A percentile compares a stretch with the other conserved stretches of the same genome.
These are phyloP conservation scores for Apis cerana DNA, from an alignment of 1,140 invertebrate genomes.

Conservation along the genomic window DNA sequence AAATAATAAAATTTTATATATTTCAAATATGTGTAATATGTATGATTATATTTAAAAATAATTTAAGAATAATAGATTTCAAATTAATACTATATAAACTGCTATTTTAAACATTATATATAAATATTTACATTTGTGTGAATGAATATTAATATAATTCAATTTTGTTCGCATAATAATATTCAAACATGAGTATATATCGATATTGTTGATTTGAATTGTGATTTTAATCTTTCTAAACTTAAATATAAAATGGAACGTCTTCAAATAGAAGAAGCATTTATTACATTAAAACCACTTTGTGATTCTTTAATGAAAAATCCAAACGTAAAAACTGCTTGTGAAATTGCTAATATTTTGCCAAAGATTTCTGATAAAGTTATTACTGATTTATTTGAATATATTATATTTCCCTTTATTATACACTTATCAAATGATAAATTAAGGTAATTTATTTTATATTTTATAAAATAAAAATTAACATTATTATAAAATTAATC, in stretches of 20 bases:
- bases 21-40: not conserved
- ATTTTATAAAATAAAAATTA: conserved; percentile 1
- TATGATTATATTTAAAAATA: not conserved
- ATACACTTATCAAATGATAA: conserved; percentile 78
- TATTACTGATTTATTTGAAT: conserved; percentile 80
- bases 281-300: conserved; percentile 80
- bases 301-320: conserved; percentile 80
- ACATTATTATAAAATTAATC: not conserved
- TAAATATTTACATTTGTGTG: not conserved
- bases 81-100: not conserved
- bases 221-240: not conserved
- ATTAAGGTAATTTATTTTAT: conserved; percentile 78
- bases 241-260: conserved; percentile 58
- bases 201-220: not conserved
- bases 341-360: conserved; percentile 66
- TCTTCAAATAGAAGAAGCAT: conserved; percentile 66
- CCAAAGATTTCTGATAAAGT: conserved; percentile 73
- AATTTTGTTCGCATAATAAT: not conserved
- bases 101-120: not conserved
- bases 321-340: conserved; percentile 74
- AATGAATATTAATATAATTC: not conserved
- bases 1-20: not conserved
- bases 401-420: conserved; percentile 81
- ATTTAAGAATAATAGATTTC: not conserved
- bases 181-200: not conserved